phyloP scores from a whole-genome alignment of 2,888 invertebrate genomes.

The Rhamnusium bicolor region DNA sequence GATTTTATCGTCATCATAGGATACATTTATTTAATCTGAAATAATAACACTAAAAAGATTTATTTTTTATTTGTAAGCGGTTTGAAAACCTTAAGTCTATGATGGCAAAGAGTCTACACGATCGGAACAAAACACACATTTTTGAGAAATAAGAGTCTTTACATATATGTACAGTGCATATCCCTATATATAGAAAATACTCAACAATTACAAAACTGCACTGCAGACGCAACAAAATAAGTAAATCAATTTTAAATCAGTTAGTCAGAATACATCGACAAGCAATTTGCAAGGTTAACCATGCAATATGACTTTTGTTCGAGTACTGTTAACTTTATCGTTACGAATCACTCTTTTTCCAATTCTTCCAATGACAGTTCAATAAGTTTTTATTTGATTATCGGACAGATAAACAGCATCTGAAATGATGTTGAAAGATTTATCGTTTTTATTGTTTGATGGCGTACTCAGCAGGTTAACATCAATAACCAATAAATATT shows the following conservation, averaged over 20 bases:
- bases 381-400: slow-evolving; percentile 56
- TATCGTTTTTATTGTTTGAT: slow-evolving; percentile 50
- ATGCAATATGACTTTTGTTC: slow-evolving; percentile 27
- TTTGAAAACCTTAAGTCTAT: too few species aligned
- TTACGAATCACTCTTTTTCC: slow-evolving; percentile 25
- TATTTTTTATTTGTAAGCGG: too few species aligned
- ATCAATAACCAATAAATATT: slow-evolving; percentile 40
- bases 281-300: slow-evolving; percentile 21
- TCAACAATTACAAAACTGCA: neutral
- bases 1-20: too few species aligned
- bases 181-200: too few species aligned
- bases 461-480: slow-evolving; percentile 44
- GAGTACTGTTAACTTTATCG: slow-evolving; percentile 27
- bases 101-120: too few species aligned
- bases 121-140: too few species aligned
- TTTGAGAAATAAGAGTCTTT: too few species aligned
- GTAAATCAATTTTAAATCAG: neutral
- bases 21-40: too few species aligned
- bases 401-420: slow-evolving; percentile 49
- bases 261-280: neutral
- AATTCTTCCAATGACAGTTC: slow-evolving; percentile 50
- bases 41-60: too few species aligned
- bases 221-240: neutral
- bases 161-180: too few species aligned
- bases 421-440: slow-evolving; percentile 53